A percentile compares a stretch with the other conserved stretches of the same genome.
Conservation (phyloP, 2,113 vertebrate species). For the Microcebus griseorufus region DNA sequence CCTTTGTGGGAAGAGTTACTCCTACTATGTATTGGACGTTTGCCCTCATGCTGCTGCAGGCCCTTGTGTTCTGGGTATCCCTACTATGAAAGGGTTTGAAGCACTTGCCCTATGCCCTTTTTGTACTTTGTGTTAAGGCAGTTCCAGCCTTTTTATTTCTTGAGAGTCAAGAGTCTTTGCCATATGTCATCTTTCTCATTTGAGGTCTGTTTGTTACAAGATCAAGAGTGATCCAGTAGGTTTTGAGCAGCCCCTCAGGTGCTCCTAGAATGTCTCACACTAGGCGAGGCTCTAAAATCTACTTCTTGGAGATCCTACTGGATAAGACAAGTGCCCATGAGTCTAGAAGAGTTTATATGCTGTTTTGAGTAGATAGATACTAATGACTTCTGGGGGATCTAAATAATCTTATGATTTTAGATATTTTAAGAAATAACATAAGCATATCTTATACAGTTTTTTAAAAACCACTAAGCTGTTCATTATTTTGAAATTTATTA, state of each 20-base stretch:
- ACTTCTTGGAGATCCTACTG: not conserved
- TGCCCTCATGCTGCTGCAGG: no score
- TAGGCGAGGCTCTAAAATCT: not conserved
- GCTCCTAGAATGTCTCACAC: not conserved
- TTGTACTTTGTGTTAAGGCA: not conserved
- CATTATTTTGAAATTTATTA: not conserved
- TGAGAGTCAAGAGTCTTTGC: not conserved
- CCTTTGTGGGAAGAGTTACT: not conserved
- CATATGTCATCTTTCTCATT: not conserved
- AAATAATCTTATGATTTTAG: conserved; percentile 7
- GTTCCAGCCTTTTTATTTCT: not conserved
- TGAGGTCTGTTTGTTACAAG: not conserved
- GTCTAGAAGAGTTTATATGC: conserved; percentile 19
- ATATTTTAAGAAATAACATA: conserved; percentile 30
- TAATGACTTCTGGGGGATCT: not conserved
- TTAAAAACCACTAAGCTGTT: not conserved
- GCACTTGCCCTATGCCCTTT: not conserved
- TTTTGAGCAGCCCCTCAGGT: not conserved
- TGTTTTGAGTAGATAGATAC: not conserved
- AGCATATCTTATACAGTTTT: not conserved
- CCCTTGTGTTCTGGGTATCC: not conserved
- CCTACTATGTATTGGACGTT: not conserved
- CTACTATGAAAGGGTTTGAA: not conserved
- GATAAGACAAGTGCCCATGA: conserved; percentile 21
- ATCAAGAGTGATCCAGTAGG: not conserved